Base-by-base conservation (phyloP, 2,797 vertebrate genomes). In the Silurus lanzhouensis region DNA sequence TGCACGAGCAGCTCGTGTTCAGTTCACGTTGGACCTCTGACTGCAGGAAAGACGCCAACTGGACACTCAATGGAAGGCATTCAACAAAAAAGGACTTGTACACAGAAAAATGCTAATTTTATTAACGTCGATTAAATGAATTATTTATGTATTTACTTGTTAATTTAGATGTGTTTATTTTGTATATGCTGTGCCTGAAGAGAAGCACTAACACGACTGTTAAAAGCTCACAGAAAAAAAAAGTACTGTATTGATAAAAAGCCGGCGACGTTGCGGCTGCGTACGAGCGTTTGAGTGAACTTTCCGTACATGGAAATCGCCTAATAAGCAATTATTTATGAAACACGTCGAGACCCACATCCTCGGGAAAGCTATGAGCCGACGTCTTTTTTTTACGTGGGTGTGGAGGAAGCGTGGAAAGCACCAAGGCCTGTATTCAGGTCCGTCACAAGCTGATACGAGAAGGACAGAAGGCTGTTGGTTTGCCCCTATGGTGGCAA, bases 91-190 rank as follows among this genome's bases (percentile, higher is more conserved):
- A 60, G 57, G 76, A 83, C 70, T 83, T 52, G 72, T 82, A 83
- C 44, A 83, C 38, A 38, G 38, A 38, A 38, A 86, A 83, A 67
- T 46, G 48, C 76, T 67, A 83, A 87, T 83, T 87, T 83, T 87
- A 87, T 87, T 90, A 93, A 93, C 25, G 52, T 66, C 92, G 92
- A 93, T 92, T 92, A 94, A 95, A 94, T 92, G 94, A 93, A 92
- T 92, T 95, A 95, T 96, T 95, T 95, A 95, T 95, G 90, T 94
- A 91, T 94, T 92, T 94, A 92, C 76, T 87, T 82, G 76, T 87
- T 88, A 61, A 86, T 88, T 87, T 93, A 77, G 74, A 71, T 71
- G 64, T 78, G 57, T 83, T 83, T 71, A 78, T 81, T 89, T 91
- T 94, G 92, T 94, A 66, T 89, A 90, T 91, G 81, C 82, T 83